Conservation (phyloP, 2,113 vertebrate species). For the Machaerirhynchus nigripectus region DNA sequence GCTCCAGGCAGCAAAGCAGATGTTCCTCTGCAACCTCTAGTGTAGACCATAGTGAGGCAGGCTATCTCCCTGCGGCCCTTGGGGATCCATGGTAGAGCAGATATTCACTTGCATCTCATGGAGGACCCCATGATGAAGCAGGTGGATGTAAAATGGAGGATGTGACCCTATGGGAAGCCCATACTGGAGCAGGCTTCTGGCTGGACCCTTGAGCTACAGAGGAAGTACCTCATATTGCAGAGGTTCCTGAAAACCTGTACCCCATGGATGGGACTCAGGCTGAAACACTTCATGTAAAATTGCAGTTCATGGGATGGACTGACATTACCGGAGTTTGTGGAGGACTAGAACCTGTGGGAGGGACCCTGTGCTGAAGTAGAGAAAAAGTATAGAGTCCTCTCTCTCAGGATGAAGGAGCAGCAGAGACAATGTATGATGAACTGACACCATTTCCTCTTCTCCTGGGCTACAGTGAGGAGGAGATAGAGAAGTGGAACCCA, state of each 20-base stretch:
- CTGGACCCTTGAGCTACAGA: background rate
- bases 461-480: background rate
- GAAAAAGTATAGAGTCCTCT: background rate
- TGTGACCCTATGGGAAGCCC: too few relatives aligned
- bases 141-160: too few relatives aligned
- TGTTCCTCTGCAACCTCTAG: background rate
- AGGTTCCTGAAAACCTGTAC: background rate
- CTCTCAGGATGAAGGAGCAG: background rate
- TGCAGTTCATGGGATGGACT: background rate
- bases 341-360: background rate
- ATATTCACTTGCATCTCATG: background rate
- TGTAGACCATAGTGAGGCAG: too few relatives aligned
- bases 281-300: background rate
- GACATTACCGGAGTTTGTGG: background rate
- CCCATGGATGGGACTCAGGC: too few relatives aligned
- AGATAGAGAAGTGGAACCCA: background rate
- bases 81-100: accelerated
- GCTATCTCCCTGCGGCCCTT: too few relatives aligned
- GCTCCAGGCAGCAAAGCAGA: accelerated
- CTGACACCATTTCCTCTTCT: background rate
- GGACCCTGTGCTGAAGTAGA: accelerated
- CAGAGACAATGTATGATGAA: background rate
- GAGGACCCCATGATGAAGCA: accelerated
- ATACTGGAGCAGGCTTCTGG: background rate
- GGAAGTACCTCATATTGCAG: background rate